Evolutionary conservation across 2,888 invertebrate genomes (phyloP).

Genomic region (Hyalella azteca): DNA sequence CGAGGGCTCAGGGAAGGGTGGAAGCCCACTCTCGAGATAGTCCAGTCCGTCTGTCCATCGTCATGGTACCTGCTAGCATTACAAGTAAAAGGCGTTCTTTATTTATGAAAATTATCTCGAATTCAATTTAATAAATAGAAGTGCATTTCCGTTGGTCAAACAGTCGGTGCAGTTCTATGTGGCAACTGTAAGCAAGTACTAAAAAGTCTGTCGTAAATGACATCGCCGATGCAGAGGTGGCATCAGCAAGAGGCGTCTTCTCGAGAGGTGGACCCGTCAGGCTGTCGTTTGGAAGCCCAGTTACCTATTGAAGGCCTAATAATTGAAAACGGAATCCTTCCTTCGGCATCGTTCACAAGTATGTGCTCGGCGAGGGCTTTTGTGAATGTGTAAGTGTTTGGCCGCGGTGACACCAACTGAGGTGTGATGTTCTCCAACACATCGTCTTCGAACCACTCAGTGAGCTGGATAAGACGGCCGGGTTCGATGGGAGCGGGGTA

Average conservation of each 20-base stretch:
- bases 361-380: constrained; percentile 86
- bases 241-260: not conserved
- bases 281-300: not conserved
- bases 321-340: constrained; percentile 77
- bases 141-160: too few relatives aligned
- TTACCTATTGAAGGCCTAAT: constrained; percentile 83
- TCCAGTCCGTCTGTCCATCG: not conserved
- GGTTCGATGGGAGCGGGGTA: constrained; percentile 71
- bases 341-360: constrained; percentile 73
- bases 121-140: too few relatives aligned
- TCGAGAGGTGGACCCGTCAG: constrained; percentile 7
- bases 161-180: too few relatives aligned
- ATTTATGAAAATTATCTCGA: too few relatives aligned
- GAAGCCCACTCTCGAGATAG: constrained; percentile 7
- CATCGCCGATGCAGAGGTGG: too few relatives aligned
- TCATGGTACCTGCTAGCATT: too few relatives aligned
- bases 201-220: too few relatives aligned
- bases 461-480: constrained; percentile 68
- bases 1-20: not conserved
- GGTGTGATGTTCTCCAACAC: constrained; percentile 72
- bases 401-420: constrained; percentile 67
- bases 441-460: constrained; percentile 79
- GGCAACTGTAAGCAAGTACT: too few relatives aligned
- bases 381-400: constrained; percentile 91
- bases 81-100: too few relatives aligned